phyloP scores from a whole-genome alignment of 2,113 vertebrate species.

The Austrofundulus limnaeus region DNA sequence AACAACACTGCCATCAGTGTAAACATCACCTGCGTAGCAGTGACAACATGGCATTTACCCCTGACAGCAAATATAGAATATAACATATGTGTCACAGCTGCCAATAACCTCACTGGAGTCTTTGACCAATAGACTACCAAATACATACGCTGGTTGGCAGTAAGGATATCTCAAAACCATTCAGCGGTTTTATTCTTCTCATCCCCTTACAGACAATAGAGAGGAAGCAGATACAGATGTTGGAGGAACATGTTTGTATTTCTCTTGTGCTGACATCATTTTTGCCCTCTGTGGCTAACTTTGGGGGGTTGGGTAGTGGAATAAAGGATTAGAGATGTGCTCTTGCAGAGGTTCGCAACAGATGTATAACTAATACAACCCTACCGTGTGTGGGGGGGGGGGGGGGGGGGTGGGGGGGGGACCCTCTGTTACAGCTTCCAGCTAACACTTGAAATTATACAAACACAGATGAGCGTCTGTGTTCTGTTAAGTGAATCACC shows the following conservation, averaged over 20 bases:
- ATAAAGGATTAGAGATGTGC: constrained; percentile 9
- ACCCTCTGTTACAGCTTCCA: constrained; percentile 9
- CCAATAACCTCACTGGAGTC: background rate
- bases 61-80: constrained; percentile 11
- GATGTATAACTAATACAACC: constrained; percentile 34
- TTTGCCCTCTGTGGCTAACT: constrained; percentile 19
- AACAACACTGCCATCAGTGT: constrained; percentile 25
- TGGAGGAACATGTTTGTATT: constrained; percentile 44
- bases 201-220: constrained; percentile 12
- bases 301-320: background rate
- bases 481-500: constrained; percentile 4
- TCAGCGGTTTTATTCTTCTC: constrained; percentile 6
- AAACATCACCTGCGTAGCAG: constrained; percentile 35
- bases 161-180: too few species aligned
- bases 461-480: constrained; percentile 29
- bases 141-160: background rate
- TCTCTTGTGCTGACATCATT: constrained; percentile 52
- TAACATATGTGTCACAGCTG: constrained; percentile 17
- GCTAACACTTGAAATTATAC: constrained; percentile 40
- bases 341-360: constrained; percentile 29
- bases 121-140: background rate
- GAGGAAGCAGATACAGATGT: constrained; percentile 27
- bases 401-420: too few species aligned
- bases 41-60: constrained; percentile 29
- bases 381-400: background rate